A percentile compares a stretch with the other conserved stretches of the same genome.
These are phyloP conservation scores for Ellobius talpinus DNA, from an alignment of 2,113 vertebrate genomes.

Conservation along the genomic window DNA sequence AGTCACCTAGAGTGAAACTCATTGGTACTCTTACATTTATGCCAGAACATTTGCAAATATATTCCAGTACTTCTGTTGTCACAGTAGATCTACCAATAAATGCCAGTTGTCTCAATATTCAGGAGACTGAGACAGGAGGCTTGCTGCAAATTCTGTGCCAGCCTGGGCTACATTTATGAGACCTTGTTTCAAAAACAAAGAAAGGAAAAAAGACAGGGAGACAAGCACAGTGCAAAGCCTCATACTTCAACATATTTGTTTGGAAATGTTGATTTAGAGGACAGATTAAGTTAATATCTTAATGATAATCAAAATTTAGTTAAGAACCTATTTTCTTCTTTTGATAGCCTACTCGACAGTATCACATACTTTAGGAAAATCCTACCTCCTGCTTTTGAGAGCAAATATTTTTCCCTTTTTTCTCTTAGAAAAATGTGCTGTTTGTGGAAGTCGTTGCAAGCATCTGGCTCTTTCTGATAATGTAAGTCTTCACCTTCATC, in stretches of 20 bases:
- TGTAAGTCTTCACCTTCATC: constrained; percentile 83
- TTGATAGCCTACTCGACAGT: constrained; percentile 35
- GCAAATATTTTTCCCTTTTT: constrained; percentile 19
- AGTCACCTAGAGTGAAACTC: not conserved
- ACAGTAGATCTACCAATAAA: not conserved
- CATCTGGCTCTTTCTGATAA: constrained; percentile 90
- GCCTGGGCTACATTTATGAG: not conserved
- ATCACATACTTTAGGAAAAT: constrained; percentile 20
- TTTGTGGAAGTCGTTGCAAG: constrained; percentile 90
- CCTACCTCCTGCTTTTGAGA: constrained; percentile 26
- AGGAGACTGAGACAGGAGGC: not conserved
- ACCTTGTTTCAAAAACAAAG: not conserved
- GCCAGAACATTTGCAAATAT: not conserved
- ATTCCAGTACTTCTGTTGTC: not conserved
- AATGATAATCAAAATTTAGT: constrained; percentile 54
- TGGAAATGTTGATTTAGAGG: constrained; percentile 54
- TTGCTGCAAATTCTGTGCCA: not conserved
- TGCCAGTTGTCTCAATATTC: not conserved
- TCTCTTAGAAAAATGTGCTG: constrained; percentile 88
- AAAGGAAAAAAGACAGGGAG: not conserved
- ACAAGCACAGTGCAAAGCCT: not conserved
- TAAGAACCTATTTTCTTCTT: constrained; percentile 2
- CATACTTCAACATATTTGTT: constrained; percentile 13
- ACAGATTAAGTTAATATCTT: constrained; percentile 45
- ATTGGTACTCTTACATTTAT: constrained; percentile 19